Evolutionary conservation across 1,140 invertebrate genomes (phyloP).

Genomic region (Anastrepha obliqua): DNA sequence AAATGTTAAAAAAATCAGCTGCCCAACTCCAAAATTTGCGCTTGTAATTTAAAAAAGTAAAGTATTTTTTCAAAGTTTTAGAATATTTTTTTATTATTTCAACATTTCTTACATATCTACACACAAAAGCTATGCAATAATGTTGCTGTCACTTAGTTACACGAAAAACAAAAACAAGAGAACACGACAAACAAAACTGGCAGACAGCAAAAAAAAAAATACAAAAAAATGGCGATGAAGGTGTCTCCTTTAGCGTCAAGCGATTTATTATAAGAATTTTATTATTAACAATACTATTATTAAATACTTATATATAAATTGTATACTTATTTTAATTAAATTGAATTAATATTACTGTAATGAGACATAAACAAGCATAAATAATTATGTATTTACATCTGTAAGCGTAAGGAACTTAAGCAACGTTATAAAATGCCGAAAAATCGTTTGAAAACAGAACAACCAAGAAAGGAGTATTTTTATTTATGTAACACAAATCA

Average conservation of each 20-base stretch:
- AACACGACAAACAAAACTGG: background rate
- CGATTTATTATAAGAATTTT: slow-evolving; percentile 19
- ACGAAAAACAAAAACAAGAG: background rate
- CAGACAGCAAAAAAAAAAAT: background rate
- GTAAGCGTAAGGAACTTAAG: background rate
- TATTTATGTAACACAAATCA: background rate
- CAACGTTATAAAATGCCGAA: background rate
- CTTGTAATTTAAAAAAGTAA: no score
- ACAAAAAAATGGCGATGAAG: background rate
- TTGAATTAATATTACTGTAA: background rate
- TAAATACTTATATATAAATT: background rate
- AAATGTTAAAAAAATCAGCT: background rate
- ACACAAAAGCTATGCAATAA: background rate
- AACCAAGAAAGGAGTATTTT: background rate
- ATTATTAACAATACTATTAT: slow-evolving; percentile 32
- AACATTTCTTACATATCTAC: background rate
- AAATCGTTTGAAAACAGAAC: background rate
- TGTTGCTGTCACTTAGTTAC: background rate
- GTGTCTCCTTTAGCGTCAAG: background rate
- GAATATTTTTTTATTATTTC: background rate
- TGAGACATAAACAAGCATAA: background rate
- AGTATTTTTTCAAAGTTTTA: no score
- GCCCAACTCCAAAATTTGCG: background rate
- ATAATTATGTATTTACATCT: background rate
- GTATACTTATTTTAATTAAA: slow-evolving; percentile 5